phyloP scores from a whole-genome alignment of 2,113 vertebrate genomes.

The Tragelaphus scriptus region DNA sequence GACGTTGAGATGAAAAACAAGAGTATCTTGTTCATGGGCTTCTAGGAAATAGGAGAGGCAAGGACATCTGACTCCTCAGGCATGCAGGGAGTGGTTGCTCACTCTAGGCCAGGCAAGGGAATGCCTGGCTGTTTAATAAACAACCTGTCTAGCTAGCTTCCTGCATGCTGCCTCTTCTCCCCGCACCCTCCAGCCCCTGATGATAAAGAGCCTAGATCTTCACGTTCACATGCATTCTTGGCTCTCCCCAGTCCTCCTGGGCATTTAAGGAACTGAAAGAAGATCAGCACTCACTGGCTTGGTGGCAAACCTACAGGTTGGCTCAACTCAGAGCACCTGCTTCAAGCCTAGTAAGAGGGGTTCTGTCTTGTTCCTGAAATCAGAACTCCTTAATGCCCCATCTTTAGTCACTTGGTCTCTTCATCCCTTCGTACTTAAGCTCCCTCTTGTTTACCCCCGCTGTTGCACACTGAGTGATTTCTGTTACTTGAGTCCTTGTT shows the following conservation, averaged over 20 bases:
- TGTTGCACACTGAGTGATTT: background rate
- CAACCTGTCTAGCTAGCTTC: background rate
- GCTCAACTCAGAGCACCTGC: background rate
- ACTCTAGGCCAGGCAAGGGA: background rate
- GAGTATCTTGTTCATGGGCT: background rate
- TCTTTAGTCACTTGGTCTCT: background rate
- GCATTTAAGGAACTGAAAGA: background rate
- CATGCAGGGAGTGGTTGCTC: too few species aligned
- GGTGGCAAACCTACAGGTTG: background rate
- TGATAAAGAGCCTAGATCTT: background rate
- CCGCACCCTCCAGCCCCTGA: background rate
- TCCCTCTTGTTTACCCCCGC: background rate
- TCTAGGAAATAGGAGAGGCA: background rate
- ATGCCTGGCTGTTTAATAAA: background rate
- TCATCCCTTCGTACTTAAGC: background rate
- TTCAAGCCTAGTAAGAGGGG: background rate
- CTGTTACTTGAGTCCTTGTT: background rate
- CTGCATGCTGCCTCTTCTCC: background rate
- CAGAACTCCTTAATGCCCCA: background rate
- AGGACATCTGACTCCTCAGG: background rate
- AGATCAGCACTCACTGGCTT: background rate
- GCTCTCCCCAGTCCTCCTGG: background rate
- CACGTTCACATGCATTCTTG: background rate
- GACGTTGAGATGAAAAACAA: background rate
- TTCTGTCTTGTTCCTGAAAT: background rate